A percentile compares a stretch with the other conserved stretches of the same genome.
These are phyloP conservation scores for Leptopilina myrica DNA, from an alignment of 2,888 invertebrate species.

Conservation along the genomic window DNA sequence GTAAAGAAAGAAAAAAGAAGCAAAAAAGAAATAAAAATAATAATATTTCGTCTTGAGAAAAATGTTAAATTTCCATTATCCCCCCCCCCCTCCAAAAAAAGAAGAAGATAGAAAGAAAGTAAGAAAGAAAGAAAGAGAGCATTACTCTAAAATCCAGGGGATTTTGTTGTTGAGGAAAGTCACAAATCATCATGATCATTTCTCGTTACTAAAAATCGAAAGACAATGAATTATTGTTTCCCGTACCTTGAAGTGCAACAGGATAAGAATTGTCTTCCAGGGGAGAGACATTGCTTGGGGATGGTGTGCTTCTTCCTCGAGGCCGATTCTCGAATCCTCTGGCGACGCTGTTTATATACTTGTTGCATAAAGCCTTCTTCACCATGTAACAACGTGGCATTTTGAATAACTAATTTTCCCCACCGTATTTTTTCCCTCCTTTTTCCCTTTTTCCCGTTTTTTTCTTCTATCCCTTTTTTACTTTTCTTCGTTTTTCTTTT, in stretches of 20 bases:
- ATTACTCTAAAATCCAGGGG: no score
- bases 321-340: conserved; percentile 73
- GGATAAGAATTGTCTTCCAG: conserved; percentile 61
- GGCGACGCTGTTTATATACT: conserved; percentile 74
- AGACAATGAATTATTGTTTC: conserved; percentile 32
- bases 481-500: no score
- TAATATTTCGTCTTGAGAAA: no score
- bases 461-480: no score
- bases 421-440: not conserved
- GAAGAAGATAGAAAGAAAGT: no score
- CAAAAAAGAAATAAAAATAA: no score
- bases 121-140: no score
- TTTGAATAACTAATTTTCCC: conserved; percentile 65
- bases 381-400: conserved; percentile 89
- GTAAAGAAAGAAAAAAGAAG: no score
- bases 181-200: not conserved
- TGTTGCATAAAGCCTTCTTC: conserved; percentile 81
- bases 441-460: no score
- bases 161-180: no score
- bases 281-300: conserved; percentile 63
- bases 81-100: no score
- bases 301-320: conserved; percentile 69
- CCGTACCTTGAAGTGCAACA: conserved; percentile 66
- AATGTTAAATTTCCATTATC: no score
- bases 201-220: not conserved